A percentile compares a stretch with the other conserved stretches of the same genome.
These are phyloP conservation scores for Pyrrhosoma nymphula DNA, from an alignment of 2,888 invertebrate genomes.

Conservation along the genomic window DNA sequence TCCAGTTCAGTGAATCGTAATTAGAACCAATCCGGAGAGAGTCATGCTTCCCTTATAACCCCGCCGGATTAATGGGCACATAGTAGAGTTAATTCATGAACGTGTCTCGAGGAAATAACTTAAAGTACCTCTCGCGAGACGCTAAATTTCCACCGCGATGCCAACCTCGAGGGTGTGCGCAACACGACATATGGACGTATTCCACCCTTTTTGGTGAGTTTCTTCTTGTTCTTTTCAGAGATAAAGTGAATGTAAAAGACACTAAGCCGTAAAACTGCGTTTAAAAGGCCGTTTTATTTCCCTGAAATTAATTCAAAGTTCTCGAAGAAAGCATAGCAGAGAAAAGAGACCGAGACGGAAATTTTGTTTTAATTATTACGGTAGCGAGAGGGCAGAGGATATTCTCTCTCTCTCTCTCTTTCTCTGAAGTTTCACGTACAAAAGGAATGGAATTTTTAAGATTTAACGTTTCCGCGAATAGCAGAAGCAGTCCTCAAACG, in stretches of 20 bases:
- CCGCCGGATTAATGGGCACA: not conserved
- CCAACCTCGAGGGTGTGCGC: not conserved
- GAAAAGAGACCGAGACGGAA: not conserved
- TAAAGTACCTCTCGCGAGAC: not conserved
- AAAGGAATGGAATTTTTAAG: conserved; percentile 1
- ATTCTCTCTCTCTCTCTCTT: not conserved
- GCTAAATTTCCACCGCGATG: not conserved
- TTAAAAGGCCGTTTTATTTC: not conserved
- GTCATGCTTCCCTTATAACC: not conserved
- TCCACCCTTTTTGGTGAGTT: not conserved
- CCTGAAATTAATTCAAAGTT: not conserved
- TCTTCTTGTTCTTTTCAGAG: not conserved
- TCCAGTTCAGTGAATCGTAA: not conserved
- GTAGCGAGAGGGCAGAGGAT: not conserved
- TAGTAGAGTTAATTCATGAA: not conserved
- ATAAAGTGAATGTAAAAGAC: not conserved
- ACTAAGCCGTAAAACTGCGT: not conserved
- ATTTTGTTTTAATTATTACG: not conserved
- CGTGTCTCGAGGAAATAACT: not conserved
- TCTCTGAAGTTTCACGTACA: not conserved
- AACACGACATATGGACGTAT: not conserved
- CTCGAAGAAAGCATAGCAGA: not conserved
- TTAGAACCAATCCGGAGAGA: not conserved
- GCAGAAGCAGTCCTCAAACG: not conserved
- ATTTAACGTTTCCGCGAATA: not conserved